Percentiles rank a stretch among this genome's conserved stretches.
These are phyloP conservation scores for Palythoa grandiflora DNA, from an alignment of 92 coral and sea anemone genomes.

Conservation along the genomic window DNA sequence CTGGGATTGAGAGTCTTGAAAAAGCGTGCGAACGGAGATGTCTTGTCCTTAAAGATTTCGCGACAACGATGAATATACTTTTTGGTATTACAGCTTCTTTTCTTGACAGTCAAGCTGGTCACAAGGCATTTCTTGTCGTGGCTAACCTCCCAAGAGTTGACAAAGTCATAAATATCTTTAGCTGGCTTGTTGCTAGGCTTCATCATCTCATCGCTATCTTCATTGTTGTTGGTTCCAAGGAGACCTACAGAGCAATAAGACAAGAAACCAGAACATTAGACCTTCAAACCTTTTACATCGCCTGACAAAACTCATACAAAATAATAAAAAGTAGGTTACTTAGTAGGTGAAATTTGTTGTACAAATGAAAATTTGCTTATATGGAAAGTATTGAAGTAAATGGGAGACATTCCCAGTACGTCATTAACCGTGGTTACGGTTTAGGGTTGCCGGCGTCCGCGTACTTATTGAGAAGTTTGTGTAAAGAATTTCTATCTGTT, in stretches of 20 bases:
- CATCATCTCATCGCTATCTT: conserved; percentile 85
- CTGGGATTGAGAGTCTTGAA: conserved; percentile 79
- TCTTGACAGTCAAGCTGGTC: conserved; percentile 6
- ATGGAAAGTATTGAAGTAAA: too few relatives aligned
- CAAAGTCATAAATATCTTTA: conserved; percentile 76
- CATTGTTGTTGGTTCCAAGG: conserved; percentile 99
- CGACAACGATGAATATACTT: conserved; percentile 71
- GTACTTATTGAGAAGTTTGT: too few relatives aligned
- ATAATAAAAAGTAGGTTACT: too few relatives aligned
- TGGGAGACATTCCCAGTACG: too few relatives aligned
- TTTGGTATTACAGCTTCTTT: conserved; percentile 33
- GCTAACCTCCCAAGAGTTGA: conserved; percentile 94
- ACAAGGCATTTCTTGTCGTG: conserved; percentile 77
- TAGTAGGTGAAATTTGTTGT: too few relatives aligned
- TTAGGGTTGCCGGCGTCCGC: too few relatives aligned
- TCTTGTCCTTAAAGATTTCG: conserved; percentile 73
- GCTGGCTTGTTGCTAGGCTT: conserved; percentile 70
- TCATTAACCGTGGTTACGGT: too few relatives aligned
- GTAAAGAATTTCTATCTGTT: too few relatives aligned
- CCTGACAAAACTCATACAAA: too few relatives aligned
- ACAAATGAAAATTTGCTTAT: too few relatives aligned
- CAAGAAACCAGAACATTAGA: background rate
- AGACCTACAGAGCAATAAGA: conserved; percentile 63
- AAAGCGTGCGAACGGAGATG: conserved; percentile 84
- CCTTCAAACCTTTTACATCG: background rate